These are phyloP conservation scores for Delphinapterus leucas DNA, from an alignment of 2,113 vertebrate species.

Conservation along the genomic window DNA sequence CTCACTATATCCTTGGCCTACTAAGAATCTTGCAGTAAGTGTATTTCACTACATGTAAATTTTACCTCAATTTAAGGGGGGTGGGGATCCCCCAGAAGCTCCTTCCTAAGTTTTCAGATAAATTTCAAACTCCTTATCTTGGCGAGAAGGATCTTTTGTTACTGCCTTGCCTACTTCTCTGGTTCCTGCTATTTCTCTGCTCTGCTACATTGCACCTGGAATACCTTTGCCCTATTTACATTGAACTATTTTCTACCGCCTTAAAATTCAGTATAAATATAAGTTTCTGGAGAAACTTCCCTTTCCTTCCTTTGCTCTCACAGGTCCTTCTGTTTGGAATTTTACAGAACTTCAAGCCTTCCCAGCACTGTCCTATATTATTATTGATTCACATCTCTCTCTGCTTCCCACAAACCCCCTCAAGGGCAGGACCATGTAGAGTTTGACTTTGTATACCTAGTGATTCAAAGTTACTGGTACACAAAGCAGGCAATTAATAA, in stretches of 20 bases:
- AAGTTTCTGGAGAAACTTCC: not conserved
- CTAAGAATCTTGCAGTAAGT: not conserved
- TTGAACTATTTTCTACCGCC: not conserved
- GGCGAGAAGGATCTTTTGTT: not conserved
- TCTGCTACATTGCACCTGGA: not conserved
- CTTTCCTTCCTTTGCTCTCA: rapidly evolving
- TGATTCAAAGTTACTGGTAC: conserved; percentile 40
- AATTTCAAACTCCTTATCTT: not conserved
- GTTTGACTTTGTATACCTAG: not conserved
- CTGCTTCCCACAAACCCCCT: not conserved
- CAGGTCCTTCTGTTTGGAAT: not conserved
- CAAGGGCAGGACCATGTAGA: not conserved
- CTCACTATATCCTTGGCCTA: not conserved
- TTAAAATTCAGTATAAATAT: not conserved
- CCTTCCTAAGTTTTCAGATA: not conserved
- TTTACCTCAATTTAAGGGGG: not conserved
- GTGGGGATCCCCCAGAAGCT: not conserved
- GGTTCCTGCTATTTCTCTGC: not conserved
- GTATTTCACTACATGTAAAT: not conserved
- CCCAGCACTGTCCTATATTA: not conserved
- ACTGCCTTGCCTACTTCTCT: not conserved
- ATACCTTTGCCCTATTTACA: not conserved
- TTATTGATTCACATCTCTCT: not conserved
- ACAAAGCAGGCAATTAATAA: conserved; percentile 42
- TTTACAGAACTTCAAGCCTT: not conserved